Conservation (phyloP, 2,888 invertebrate genomes). For the Anoncus sp. region DNA sequence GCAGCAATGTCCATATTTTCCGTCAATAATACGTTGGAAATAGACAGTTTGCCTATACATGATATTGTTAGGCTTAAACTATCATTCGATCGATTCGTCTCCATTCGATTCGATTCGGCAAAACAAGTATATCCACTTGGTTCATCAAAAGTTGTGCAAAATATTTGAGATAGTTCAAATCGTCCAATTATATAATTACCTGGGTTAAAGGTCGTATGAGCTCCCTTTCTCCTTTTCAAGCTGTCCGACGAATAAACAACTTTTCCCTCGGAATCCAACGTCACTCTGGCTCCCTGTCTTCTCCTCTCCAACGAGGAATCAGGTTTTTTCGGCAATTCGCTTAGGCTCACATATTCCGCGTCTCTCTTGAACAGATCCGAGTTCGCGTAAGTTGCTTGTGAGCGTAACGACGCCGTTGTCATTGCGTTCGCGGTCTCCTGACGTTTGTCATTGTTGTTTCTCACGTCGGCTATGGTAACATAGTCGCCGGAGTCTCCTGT, state of each 20-base stretch:
- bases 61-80: too few species aligned
- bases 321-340: conserved; percentile 88
- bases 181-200: conserved; percentile 82
- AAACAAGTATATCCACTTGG: not conserved
- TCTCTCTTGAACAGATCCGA: conserved; percentile 87
- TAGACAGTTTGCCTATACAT: too few species aligned
- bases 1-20: too few species aligned
- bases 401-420: conserved; percentile 63
- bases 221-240: conserved; percentile 90
- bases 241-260: conserved; percentile 95
- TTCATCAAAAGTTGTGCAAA: not conserved
- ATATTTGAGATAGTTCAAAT: not conserved
- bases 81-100: too few species aligned
- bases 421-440: conserved; percentile 68
- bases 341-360: conserved; percentile 92
- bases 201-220: conserved; percentile 94
- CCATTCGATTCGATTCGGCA: too few species aligned
- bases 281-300: conserved; percentile 90
- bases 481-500: conserved; percentile 89
- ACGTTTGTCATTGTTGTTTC: conserved; percentile 89
- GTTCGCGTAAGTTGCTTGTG: conserved; percentile 85
- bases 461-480: conserved; percentile 93
- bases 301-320: conserved; percentile 85
- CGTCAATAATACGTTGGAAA: too few species aligned
- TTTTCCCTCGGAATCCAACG: conserved; percentile 93